phyloP scores from a whole-genome alignment of 2,113 vertebrate genomes.

The Pterophyllum scalare region DNA sequence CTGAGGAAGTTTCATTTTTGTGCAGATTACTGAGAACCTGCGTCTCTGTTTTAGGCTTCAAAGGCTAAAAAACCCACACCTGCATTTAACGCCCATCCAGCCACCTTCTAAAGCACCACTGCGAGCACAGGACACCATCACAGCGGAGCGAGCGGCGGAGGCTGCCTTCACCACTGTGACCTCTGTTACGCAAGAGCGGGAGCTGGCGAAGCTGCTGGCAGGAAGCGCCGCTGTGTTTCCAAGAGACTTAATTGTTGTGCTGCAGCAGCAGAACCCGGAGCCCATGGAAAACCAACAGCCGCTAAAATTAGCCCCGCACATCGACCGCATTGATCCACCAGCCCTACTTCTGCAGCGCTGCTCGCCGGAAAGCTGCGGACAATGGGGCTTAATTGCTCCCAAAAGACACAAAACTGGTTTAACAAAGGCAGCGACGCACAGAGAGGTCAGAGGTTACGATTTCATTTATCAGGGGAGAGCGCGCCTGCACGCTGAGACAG shows the following conservation, averaged over 20 bases:
- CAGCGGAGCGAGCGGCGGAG: neutral
- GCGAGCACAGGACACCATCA: neutral
- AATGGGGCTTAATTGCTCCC: conserved; percentile 38
- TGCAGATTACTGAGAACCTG: neutral
- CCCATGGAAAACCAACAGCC: conserved; percentile 51
- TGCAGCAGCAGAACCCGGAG: conserved; percentile 37
- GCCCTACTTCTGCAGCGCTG: conserved; percentile 55
- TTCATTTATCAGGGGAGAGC: neutral
- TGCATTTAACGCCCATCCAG: neutral
- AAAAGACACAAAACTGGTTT: conserved; percentile 25
- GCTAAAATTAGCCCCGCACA: conserved; percentile 70
- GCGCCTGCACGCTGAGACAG: neutral
- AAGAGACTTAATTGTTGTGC: conserved; percentile 36
- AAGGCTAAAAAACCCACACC: fast-evolving
- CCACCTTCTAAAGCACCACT: neutral
- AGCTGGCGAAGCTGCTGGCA: conserved; percentile 31
- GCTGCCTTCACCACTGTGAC: conserved; percentile 8
- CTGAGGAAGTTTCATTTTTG: too few species aligned
- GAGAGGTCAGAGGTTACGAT: neutral
- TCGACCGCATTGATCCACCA: conserved; percentile 72
- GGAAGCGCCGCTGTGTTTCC: conserved; percentile 18
- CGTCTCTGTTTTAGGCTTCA: neutral
- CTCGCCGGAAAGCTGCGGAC: conserved; percentile 38
- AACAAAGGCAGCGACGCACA: neutral
- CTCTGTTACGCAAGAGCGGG: conserved; percentile 34